Percentiles rank a stretch among this genome's conserved stretches.
Evolutionary conservation across 2,888 invertebrate genomes (phyloP).

Genomic region (Chironomus tentans): DNA sequence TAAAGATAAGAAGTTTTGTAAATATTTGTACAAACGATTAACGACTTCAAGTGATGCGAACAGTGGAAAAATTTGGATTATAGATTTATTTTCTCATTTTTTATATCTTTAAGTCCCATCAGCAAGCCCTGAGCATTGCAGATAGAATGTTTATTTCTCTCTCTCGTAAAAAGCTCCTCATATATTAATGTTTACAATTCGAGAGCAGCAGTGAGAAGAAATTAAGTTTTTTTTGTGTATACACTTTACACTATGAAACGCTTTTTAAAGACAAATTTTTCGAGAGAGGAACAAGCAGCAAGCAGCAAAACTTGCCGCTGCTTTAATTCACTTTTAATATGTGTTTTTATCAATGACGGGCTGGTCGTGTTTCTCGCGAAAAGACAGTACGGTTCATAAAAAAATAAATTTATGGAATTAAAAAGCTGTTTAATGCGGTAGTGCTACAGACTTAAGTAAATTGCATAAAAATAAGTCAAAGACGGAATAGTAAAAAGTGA

Average conservation of each 20-base stretch:
- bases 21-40: background rate
- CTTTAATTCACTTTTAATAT: conserved; percentile 22
- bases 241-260: background rate
- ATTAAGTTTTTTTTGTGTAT: background rate
- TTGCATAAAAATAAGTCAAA: no score
- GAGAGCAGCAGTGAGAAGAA: background rate
- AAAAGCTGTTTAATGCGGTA: no score
- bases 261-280: background rate
- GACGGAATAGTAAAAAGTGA: no score
- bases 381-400: background rate
- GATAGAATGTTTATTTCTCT: background rate
- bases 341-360: conserved; percentile 21
- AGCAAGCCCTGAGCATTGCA: background rate
- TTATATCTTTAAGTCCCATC: no score
- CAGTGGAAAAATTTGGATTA: background rate
- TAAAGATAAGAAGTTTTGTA: background rate
- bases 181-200: background rate
- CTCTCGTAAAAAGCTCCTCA: background rate
- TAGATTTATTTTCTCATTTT: background rate
- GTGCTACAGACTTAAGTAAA: no score
- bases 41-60: no score
- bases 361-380: background rate
- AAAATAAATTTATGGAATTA: no score
- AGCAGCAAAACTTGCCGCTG: background rate
- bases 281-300: background rate